A percentile compares a stretch with the other conserved stretches of the same genome.
phyloP scores from a whole-genome alignment of 2,888 invertebrate genomes.

The Glyphotaelius pellucidus region DNA sequence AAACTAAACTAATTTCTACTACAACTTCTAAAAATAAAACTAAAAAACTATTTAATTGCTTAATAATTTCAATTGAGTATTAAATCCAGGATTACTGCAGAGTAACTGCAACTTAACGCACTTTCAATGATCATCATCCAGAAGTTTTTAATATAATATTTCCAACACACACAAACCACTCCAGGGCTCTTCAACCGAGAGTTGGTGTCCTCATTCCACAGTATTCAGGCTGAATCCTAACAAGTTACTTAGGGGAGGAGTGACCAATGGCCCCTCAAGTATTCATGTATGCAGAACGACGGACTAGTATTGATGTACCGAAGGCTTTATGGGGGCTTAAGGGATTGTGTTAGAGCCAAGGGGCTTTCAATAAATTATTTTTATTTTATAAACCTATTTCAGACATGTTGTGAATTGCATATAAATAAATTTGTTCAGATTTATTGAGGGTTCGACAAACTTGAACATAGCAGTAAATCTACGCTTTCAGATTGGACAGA shows the following conservation, averaged over 20 bases:
- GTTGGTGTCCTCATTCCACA: neutral
- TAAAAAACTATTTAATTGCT: neutral
- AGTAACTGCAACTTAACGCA: neutral
- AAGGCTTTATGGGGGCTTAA: slow-evolving; percentile 18
- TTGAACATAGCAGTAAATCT: neutral
- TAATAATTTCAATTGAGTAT: neutral
- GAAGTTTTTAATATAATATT: neutral
- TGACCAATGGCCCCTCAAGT: slow-evolving; percentile 53
- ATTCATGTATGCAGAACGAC: slow-evolving; percentile 49
- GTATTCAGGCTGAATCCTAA: slow-evolving; percentile 44
- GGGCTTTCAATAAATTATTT: slow-evolving; percentile 22
- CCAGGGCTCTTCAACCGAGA: neutral
- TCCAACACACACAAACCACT: neutral
- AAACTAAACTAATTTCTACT: too few relatives aligned
- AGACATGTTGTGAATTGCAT: neutral
- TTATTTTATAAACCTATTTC: neutral
- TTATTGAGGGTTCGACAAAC: neutral
- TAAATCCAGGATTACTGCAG: neutral
- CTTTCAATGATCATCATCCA: neutral
- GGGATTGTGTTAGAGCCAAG: neutral
- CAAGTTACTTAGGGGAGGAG: slow-evolving; percentile 30
- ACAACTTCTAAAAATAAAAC: too few relatives aligned
- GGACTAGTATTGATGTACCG: slow-evolving; percentile 46
- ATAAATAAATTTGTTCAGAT: neutral
- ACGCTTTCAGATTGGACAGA: neutral